A percentile compares a stretch with the other conserved stretches of the same genome.
Conservation (phyloP, 1,140 invertebrate genomes). For the Ephestia elutella region DNA sequence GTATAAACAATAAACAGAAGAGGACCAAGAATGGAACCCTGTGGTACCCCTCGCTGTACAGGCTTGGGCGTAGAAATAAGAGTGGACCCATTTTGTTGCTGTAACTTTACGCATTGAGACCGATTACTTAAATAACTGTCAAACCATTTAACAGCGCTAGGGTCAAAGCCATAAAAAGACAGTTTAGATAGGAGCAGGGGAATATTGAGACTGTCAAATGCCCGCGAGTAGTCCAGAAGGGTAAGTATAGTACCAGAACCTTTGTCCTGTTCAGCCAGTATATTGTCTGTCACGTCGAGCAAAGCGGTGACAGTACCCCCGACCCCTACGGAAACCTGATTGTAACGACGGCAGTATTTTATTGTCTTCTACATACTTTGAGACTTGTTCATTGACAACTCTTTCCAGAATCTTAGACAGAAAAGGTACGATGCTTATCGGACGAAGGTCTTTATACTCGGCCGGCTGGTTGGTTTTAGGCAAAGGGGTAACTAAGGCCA, state of each 20-base stretch:
- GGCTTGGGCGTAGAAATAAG: no score
- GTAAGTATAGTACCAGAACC: not conserved
- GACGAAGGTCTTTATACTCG: conserved; percentile 10
- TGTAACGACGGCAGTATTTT: not conserved
- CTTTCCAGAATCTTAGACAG: conserved; percentile 16
- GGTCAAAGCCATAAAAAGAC: not conserved
- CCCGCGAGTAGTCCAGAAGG: not conserved
- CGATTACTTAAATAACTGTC: not conserved
- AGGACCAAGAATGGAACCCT: no score
- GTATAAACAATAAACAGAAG: no score
- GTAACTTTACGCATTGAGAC: not conserved
- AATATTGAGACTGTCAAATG: not conserved
- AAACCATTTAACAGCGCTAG: not conserved
- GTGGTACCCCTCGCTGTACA: no score
- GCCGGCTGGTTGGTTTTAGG: conserved; percentile 8
- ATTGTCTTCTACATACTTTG: not conserved
- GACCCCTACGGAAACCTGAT: not conserved
- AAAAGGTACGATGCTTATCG: conserved; percentile 14
- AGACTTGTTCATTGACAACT: conserved; percentile 3
- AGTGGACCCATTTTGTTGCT: no score
- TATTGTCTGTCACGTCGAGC: not conserved
- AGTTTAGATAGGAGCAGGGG: not conserved
- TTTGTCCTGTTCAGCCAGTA: not conserved
- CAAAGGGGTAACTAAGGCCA: conserved; percentile 11
- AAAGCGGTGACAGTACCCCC: not conserved